These are phyloP conservation scores for Melanocharis versteri DNA, from an alignment of 2,113 vertebrate species.

Conservation along the genomic window DNA sequence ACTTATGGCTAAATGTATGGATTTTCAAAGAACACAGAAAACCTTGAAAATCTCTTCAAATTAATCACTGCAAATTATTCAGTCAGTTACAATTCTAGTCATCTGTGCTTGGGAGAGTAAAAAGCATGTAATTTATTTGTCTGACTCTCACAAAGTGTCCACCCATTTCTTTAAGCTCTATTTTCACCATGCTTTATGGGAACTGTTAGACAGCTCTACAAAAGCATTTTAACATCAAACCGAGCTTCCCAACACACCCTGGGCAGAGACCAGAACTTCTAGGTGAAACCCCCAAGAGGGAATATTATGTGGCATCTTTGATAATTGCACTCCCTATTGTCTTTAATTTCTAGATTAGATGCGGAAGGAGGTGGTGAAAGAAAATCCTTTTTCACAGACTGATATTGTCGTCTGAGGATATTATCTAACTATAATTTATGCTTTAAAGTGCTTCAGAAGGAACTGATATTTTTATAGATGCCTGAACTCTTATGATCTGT, in stretches of 20 bases:
- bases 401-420: slow-evolving; percentile 5
- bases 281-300: background rate
- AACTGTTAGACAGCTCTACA: background rate
- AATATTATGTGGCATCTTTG: background rate
- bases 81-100: background rate
- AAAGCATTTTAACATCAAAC: background rate
- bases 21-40: slow-evolving; percentile 3
- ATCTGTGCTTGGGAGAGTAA: background rate
- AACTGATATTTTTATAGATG: slow-evolving; percentile 31
- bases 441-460: slow-evolving; percentile 28
- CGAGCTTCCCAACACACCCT: background rate
- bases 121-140: slow-evolving; percentile 32
- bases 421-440: slow-evolving; percentile 16
- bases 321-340: background rate
- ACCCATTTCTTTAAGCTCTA: slow-evolving; percentile 3
- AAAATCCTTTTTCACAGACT: slow-evolving; percentile 8
- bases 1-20: background rate
- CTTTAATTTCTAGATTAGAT: slow-evolving; percentile 22
- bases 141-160: slow-evolving; percentile 15
- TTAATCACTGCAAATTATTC: slow-evolving; percentile 19
- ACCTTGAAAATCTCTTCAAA: background rate
- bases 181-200: background rate
- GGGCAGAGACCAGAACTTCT: background rate
- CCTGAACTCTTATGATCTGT: slow-evolving; percentile 6
- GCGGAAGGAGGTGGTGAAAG: background rate